Base-by-base conservation (phyloP, 2,113 vertebrate species). In the Thamnaconus septentrionalis region DNA sequence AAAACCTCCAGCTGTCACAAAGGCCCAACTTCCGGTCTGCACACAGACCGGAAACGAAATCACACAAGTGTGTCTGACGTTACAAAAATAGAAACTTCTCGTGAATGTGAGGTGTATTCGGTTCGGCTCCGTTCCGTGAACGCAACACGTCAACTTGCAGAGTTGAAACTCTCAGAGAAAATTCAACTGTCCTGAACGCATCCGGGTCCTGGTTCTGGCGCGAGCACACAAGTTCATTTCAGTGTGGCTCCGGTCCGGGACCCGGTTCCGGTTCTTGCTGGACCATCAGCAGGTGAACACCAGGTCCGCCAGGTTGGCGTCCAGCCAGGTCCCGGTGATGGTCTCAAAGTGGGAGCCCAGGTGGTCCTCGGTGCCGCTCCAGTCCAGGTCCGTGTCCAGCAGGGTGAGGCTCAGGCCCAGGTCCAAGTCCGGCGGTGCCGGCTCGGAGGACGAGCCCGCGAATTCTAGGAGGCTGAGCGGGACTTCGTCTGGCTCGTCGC, bases 271-370 rank as follows among this genome's bases (percentile, higher is more conserved):
- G 18, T 31, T 31, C 18, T 2, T 31, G 18, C 18, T 31, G 18
- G 18, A 31, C 18, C 59, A 47, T 96, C 93, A 98, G 81, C 93
- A 97, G 11, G 95, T 96, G 93, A 98, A 98, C 49, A 97, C 96
- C 91, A 98, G 88, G 89, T 97, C 95, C 56, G 94, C 94, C 88
- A 95, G 94, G 91, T 95, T 94, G 70, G 94, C 94, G 87, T 97
- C 95, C 83, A 98, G 93, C 96, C 96, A 97, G 92, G 95, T 95
- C 52, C 95, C 74, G 96, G 96, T 31, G 18, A 31, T 31, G 83
- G 98, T 98, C 55, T 98, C 96, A 80, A 98, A 98, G 90, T 98
- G 96, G 7, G 96, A 98, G 50, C 94, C 92, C 69, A 94, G 90
- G 88, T 94, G 94, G 69, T 92, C 93, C 82, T 95, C 94, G 76